phyloP scores from a whole-genome alignment of 2,888 invertebrate species.

The Graphium colonna region DNA sequence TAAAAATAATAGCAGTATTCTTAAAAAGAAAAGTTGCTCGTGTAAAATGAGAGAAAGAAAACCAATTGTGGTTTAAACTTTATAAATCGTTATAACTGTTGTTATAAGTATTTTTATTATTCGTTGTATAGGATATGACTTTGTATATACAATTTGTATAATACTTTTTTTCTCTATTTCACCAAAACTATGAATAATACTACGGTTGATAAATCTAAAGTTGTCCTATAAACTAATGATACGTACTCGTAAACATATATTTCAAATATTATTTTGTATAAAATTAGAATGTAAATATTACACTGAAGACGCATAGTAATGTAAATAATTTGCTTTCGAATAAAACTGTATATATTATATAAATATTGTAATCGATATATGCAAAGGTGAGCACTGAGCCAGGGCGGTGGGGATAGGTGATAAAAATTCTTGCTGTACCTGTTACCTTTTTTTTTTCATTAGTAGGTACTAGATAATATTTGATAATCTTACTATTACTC shows the following conservation, averaged over 20 bases:
- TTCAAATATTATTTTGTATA: constrained; percentile 40
- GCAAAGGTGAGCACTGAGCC: constrained; percentile 61
- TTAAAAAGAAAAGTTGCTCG: constrained; percentile 65
- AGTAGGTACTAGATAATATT: background rate
- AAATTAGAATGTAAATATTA: constrained; percentile 41
- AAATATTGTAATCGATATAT: constrained; percentile 28
- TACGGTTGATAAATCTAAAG: background rate
- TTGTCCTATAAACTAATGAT: constrained; percentile 1
- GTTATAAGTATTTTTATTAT: background rate
- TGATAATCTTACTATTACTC: background rate
- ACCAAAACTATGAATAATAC: background rate
- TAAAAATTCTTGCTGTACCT: constrained; percentile 27
- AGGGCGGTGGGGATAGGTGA: constrained; percentile 48
- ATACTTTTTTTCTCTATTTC: background rate
- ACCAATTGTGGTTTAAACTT: constrained; percentile 57
- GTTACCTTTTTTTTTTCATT: background rate
- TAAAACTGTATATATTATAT: background rate
- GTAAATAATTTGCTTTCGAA: constrained; percentile 48
- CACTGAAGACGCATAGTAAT: constrained; percentile 64
- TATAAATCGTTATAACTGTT: constrained; percentile 12
- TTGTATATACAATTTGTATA: background rate
- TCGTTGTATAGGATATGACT: background rate
- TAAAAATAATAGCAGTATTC: constrained; percentile 45
- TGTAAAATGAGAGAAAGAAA: constrained; percentile 64
- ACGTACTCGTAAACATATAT: background rate